Base-by-base conservation (phyloP, 2,888 invertebrate genomes). In the Cybosia mesomella region DNA sequence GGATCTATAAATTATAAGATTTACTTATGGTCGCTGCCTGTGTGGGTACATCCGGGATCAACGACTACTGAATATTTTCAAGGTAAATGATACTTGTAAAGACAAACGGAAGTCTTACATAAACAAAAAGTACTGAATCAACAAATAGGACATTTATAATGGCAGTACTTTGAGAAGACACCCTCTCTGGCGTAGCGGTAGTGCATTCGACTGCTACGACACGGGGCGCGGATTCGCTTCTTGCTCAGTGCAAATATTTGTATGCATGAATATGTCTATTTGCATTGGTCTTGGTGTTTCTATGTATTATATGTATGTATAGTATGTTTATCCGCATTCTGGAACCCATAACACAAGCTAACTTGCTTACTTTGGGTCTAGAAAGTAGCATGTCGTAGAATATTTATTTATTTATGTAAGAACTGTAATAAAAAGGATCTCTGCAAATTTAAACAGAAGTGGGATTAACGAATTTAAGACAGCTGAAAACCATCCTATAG, bases 31-130 rank as follows among this genome's bases (percentile, higher is more conserved):
- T 11, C 22, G 18, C n/a, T 64, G 18, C 13, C 22, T 10, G 15
- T 18, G 22, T 39, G 18, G 39, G 24, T 59, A 59, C 59, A 59
- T 59, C 59, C 59, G 59, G 59, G 59, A 39, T 39, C 59, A 39
- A 59, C 24, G 24, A 36, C 58, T 59, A 39, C 24, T 22, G 18
- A 53, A 65, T 36, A 32, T 15, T 49, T 58, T 59, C 24, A 65
- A 65, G 34, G 58, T 65, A 13, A 58, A 58, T 58, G 32, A 13
- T 36, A 15, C 34, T 59, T 65, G n/a, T 39, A n/a, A 2, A 53
- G 28, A 24, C 22, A 54, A 54, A 39, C 28, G 36, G 49, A 49
- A 49, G n/a, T 49, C 49, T n/a, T 49, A 9, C 49, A 18, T 49
- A n/a, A 49, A 49, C 49, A 49, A 49, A 49, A 49, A 49, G 18